These are phyloP conservation scores for Dendrolimus kikuchii DNA, from an alignment of 1,140 invertebrate species.

Conservation along the genomic window DNA sequence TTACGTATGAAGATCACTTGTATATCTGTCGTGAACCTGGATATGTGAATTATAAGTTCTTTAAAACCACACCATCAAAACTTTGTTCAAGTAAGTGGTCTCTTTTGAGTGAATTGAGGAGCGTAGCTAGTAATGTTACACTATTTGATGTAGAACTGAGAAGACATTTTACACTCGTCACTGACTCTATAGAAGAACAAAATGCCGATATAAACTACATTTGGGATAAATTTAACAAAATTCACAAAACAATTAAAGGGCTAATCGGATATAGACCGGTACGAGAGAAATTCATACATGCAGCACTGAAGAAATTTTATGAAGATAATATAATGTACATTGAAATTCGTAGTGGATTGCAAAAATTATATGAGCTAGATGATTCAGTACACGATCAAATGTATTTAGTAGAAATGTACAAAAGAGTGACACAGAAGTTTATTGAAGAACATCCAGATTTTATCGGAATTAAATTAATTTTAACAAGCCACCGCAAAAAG, in stretches of 20 bases:
- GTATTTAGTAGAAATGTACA: slow-evolving; percentile 74
- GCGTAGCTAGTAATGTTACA: slow-evolving; percentile 44
- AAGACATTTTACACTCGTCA: slow-evolving; percentile 75
- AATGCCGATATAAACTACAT: slow-evolving; percentile 78
- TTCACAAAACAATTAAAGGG: slow-evolving; percentile 75
- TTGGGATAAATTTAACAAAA: slow-evolving; percentile 79
- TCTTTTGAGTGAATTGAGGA: slow-evolving; percentile 71
- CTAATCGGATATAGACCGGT: slow-evolving; percentile 81
- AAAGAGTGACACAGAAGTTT: slow-evolving; percentile 74
- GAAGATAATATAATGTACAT: slow-evolving; percentile 87
- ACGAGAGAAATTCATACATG: slow-evolving; percentile 81
- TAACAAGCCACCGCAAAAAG: slow-evolving; percentile 73
- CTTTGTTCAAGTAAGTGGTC: slow-evolving; percentile 71
- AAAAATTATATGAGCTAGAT: slow-evolving; percentile 76
- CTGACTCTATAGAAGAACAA: slow-evolving; percentile 46
- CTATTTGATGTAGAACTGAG: slow-evolving; percentile 75
- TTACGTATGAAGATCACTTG: slow-evolving; percentile 79
- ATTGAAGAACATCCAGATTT: slow-evolving; percentile 76
- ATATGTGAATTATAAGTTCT: slow-evolving; percentile 21
- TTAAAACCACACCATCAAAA: slow-evolving; percentile 32
- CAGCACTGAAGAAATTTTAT: slow-evolving; percentile 80
- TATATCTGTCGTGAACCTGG: slow-evolving; percentile 73
- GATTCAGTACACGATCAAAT: slow-evolving; percentile 71
- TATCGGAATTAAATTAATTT: slow-evolving; percentile 80
- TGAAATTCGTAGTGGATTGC: slow-evolving; percentile 77